Conservation (phyloP, 2,113 vertebrate genomes). For the Sturnus vulgaris region DNA sequence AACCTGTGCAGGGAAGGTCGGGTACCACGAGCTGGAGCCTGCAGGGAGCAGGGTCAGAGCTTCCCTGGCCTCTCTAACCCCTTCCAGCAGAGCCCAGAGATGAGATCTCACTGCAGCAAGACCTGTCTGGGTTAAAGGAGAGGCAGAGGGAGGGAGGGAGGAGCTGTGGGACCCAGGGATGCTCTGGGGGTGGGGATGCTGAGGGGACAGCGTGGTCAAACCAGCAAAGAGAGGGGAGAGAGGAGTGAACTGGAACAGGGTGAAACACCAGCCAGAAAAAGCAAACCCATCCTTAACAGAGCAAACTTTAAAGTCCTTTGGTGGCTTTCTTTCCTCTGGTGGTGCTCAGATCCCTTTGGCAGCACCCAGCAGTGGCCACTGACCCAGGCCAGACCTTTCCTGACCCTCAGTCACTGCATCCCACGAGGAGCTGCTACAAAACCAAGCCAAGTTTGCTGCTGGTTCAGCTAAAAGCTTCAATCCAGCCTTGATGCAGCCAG, state of each 20-base stretch:
- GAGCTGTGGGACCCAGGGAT: accelerated
- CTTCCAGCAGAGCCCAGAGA: background rate
- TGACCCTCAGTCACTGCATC: accelerated
- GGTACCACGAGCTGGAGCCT: accelerated
- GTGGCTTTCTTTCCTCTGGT: background rate
- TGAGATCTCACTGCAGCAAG: background rate
- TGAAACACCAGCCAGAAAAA: background rate
- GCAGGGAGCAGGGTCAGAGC: accelerated
- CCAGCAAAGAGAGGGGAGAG: background rate
- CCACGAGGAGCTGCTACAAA: accelerated
- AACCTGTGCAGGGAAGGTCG: background rate
- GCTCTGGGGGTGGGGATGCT: background rate
- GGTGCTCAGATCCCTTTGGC: background rate
- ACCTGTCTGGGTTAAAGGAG: accelerated
- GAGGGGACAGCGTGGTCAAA: background rate
- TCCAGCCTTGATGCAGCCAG: background rate
- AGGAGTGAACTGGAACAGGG: background rate
- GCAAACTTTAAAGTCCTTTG: background rate
- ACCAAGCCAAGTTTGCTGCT: accelerated
- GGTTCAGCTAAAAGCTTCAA: background rate
- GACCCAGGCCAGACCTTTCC: background rate
- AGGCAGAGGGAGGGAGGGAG: background rate
- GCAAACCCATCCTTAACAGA: background rate
- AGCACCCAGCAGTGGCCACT: background rate
- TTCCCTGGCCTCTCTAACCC: background rate